Evolutionary conservation across 2,113 vertebrate genomes (phyloP).

Genomic region (Ictalurus punctatus): DNA sequence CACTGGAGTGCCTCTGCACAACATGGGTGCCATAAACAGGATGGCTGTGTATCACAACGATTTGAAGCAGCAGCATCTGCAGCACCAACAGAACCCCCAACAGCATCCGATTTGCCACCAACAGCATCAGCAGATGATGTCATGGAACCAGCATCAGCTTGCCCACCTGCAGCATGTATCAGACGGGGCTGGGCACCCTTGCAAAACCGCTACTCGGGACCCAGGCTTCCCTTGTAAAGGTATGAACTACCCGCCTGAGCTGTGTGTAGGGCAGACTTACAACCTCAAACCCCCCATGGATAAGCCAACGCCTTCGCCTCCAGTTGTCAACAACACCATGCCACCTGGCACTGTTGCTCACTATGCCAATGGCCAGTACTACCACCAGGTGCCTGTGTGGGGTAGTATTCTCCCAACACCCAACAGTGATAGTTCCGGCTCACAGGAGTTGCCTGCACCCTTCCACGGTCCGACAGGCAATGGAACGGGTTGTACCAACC

Average conservation of each 20-base stretch:
- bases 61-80: conserved; percentile 80
- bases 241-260: conserved; percentile 86
- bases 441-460: conserved; percentile 91
- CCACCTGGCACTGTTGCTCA: conserved; percentile 83
- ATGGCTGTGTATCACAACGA: conserved; percentile 85
- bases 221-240: conserved; percentile 84
- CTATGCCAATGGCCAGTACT: conserved; percentile 94
- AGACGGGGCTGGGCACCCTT: conserved; percentile 78
- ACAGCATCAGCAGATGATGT: conserved; percentile 79
- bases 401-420: conserved; percentile 97
- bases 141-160: conserved; percentile 95
- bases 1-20: conserved; percentile 70
- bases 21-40: conserved; percentile 81
- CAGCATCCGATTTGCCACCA: conserved; percentile 74
- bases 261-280: conserved; percentile 92
- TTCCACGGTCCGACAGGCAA: conserved; percentile 79
- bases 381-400: conserved; percentile 89
- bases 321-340: conserved; percentile 85
- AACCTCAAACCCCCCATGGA: conserved; percentile 88
- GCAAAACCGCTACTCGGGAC: conserved; percentile 81
- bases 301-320: conserved; percentile 91
- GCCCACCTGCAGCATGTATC: conserved; percentile 88
- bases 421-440: conserved; percentile 98
- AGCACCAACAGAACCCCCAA: conserved; percentile 60
- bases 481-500: conserved; percentile 73